Evolutionary conservation across 2,888 invertebrate genomes (phyloP), one percentile per base, ranked within the genome.

Genomic region (Pyrochroa serraticornis): DNA sequence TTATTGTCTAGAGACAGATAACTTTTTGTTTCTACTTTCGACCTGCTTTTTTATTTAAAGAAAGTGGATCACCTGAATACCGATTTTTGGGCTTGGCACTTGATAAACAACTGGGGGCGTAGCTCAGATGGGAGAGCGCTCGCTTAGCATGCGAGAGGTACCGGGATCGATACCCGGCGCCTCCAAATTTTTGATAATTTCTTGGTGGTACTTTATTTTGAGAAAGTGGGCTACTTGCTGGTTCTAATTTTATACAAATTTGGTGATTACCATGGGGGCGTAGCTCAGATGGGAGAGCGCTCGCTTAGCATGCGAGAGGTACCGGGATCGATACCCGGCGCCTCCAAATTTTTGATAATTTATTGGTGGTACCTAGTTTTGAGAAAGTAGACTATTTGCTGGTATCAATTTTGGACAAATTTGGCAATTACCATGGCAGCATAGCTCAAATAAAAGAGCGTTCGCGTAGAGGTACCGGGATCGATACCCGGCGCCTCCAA

Each of bases 381-480:
- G n/a, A n/a, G n/a, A n/a, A n/a, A n/a, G n/a, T n/a, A n/a, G n/a
- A n/a, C n/a, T n/a, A n/a, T n/a, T n/a, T n/a, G n/a, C n/a, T n/a
- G n/a, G n/a, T n/a, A n/a, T n/a, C n/a, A n/a, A n/a, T n/a, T n/a
- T n/a, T n/a, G n/a, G n/a, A n/a, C n/a, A n/a, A n/a, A n/a, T n/a
- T n/a, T n/a, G n/a, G n/a, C n/a, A n/a, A n/a, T n/a, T n/a, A n/a
- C n/a, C n/a, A n/a, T n/a, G n/a, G n/a, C n/a, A n/a, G n/a, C n/a
- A n/a, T n/a, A n/a, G n/a, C n/a, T n/a, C n/a, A n/a, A n/a, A n/a
- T n/a, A n/a, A n/a, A n/a, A n/a, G n/a, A n/a, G n/a, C n/a, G n/a
- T n/a, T n/a, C n/a, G n/a, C n/a, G n/a, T n/a, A 81, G 82, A 82
- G 81, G 81, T 81, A 82, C 81, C 79, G 81, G 81, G 82, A 81